Conservation (phyloP, 1,140 invertebrate species). For the Araneus ventricosus region DNA sequence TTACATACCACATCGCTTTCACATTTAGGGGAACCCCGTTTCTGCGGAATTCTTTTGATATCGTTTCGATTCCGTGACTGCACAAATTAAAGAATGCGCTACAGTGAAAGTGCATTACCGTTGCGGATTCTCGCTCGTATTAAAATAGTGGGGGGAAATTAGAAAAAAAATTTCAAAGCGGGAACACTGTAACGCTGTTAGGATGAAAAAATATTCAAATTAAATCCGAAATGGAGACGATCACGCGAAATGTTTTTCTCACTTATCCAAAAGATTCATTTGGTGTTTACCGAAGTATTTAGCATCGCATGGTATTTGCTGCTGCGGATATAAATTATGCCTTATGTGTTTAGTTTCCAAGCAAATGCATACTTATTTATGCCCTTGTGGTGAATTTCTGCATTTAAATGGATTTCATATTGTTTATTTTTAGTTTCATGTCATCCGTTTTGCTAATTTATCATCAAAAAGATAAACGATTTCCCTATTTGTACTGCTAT, state of each 20-base stretch:
- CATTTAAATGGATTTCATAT: not conserved
- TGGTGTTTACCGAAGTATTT: constrained; percentile 48
- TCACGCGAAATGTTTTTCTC: constrained; percentile 56
- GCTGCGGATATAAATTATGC: not conserved
- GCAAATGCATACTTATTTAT: not conserved
- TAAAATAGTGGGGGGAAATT: constrained; percentile 35
- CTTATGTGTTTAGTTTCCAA: not conserved
- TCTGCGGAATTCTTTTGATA: constrained; percentile 51
- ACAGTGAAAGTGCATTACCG: constrained; percentile 67
- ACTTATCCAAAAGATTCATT: constrained; percentile 32
- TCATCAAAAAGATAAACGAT: not conserved
- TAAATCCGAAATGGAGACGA: constrained; percentile 65
- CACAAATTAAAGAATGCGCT: constrained; percentile 52
- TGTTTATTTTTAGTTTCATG: not conserved
- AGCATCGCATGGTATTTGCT: not conserved
- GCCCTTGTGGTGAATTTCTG: not conserved
- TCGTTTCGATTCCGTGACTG: constrained; percentile 55
- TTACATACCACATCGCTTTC: not conserved
- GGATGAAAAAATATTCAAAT: constrained; percentile 60
- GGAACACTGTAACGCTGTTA: not conserved
- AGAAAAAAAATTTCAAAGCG: not conserved
- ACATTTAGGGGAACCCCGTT: not conserved
- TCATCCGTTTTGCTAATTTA: not conserved
- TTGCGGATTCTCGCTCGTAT: constrained; percentile 40
- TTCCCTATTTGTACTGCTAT: not conserved